phyloP scores from a whole-genome alignment of 2,888 invertebrate genomes.

The Himalopsyche tibetana region DNA sequence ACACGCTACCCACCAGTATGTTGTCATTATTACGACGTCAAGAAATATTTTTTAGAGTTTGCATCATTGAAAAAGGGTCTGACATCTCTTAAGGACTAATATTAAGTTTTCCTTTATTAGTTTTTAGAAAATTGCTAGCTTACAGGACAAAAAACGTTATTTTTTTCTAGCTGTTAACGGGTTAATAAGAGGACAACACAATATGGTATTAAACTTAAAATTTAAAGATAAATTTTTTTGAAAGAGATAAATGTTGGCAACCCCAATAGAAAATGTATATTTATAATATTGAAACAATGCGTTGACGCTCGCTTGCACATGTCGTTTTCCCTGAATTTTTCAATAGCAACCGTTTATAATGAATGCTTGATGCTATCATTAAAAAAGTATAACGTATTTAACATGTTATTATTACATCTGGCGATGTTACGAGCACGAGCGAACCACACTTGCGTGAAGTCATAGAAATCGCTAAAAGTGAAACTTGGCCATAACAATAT shows the following conservation, averaged over 20 bases:
- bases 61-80: too few relatives aligned
- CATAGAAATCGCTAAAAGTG: constrained; percentile 23
- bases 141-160: too few relatives aligned
- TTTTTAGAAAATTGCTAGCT: too few relatives aligned
- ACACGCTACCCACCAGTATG: too few relatives aligned
- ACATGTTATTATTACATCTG: constrained; percentile 39
- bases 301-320: constrained; percentile 14
- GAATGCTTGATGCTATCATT: neutral
- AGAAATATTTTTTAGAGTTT: too few relatives aligned
- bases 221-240: too few relatives aligned
- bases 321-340: constrained; percentile 32
- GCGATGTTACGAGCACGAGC: constrained; percentile 35
- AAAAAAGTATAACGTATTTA: neutral
- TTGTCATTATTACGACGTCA: too few relatives aligned
- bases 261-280: neutral
- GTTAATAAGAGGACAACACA: too few relatives aligned
- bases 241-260: neutral
- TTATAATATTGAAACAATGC: neutral
- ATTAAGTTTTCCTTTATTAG: too few relatives aligned
- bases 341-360: constrained; percentile 9
- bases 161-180: too few relatives aligned
- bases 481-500: constrained; percentile 15
- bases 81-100: too few relatives aligned
- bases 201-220: too few relatives aligned
- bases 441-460: constrained; percentile 7